These are phyloP conservation scores for Ianthella basta DNA, from an alignment of 37 sponge, comb jelly and placozoan species.

Conservation along the genomic window DNA sequence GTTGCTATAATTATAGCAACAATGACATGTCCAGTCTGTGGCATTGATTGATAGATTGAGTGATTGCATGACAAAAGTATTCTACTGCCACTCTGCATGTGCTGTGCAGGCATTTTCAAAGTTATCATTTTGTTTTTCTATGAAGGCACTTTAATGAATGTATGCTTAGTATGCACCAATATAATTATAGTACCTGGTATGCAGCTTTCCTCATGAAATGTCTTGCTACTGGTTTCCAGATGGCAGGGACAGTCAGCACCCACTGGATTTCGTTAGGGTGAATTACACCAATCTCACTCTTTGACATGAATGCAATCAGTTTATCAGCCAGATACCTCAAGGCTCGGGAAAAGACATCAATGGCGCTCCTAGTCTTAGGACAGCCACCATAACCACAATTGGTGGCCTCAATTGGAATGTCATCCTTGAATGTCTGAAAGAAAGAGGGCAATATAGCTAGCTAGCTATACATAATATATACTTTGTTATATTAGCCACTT, in stretches of 20 bases:
- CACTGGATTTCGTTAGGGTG: background rate
- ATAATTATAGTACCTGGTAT: slow-evolving; percentile 14
- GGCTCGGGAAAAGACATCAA: background rate
- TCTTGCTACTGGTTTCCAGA: slow-evolving; percentile 34
- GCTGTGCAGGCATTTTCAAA: too few species aligned
- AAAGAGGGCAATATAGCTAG: too few species aligned
- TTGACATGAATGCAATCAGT: background rate
- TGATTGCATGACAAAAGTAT: too few species aligned
- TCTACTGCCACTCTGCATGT: too few species aligned
- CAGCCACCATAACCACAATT: too few species aligned
- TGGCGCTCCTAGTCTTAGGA: background rate
- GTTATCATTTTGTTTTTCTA: too few species aligned
- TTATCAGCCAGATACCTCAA: background rate
- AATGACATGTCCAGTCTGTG: too few species aligned
- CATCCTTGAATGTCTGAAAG: background rate
- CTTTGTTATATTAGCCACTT: background rate
- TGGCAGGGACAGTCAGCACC: slow-evolving; percentile 38
- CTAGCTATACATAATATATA: background rate
- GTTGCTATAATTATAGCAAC: too few species aligned
- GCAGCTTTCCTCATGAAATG: slow-evolving; percentile 39
- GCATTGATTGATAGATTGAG: too few species aligned
- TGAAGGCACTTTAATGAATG: too few species aligned
- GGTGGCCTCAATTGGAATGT: background rate
- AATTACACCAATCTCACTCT: background rate
- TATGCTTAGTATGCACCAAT: too few species aligned